Evolutionary conservation across 2,888 invertebrate species (phyloP), one percentile per base, ranked within the genome.

Genomic region (Sthenelais limicola): DNA sequence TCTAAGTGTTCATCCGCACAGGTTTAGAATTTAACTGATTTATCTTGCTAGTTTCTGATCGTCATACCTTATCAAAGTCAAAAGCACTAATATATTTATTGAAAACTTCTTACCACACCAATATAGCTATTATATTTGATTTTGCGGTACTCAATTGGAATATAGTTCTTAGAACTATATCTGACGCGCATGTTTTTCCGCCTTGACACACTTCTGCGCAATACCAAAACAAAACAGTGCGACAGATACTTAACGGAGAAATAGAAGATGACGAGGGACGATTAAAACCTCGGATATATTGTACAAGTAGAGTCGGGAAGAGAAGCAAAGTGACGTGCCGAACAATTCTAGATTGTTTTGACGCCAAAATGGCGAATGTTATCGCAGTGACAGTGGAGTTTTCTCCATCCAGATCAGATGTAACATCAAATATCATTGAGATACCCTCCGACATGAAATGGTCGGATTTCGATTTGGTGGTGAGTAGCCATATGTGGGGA

Each of bases 381-480:
- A 56, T 56, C 18, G 56, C 56, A 56, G 56, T 56, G 56, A 56
- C 56, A 56, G 56, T 56, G 56, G 56, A 56, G 18, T 56, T 56
- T n/a, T 12, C n/a, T n/a, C n/a, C 30, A 33, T 28, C 30, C 30
- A 21, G 18, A 18, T 5, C 1, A 56, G 56, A 56, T 28, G 24
- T 28, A 9, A 21, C 28, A 15, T 18, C 28, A 2, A 18, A 56
- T 3, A 56, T 33, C 28, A 56, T 56, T 3, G 56, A 56, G 0
- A 52, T 76, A 26, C 76, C 74, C 15, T 51, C 54, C 3, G 66
- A 73, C 38, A 73, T 77, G 33, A 66, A 71, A 18, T 77, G 77
- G 77, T 72, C 74, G 26, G 77, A 77, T 69, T 73, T 77, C 47
- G 74, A 76, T 48, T 58, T 77, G n/a, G 73, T 77, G 77, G 77